A percentile compares a stretch with the other conserved stretches of the same genome.
Evolutionary conservation across 2,888 invertebrate genomes (phyloP).

Genomic region (Apantesis nais): DNA sequence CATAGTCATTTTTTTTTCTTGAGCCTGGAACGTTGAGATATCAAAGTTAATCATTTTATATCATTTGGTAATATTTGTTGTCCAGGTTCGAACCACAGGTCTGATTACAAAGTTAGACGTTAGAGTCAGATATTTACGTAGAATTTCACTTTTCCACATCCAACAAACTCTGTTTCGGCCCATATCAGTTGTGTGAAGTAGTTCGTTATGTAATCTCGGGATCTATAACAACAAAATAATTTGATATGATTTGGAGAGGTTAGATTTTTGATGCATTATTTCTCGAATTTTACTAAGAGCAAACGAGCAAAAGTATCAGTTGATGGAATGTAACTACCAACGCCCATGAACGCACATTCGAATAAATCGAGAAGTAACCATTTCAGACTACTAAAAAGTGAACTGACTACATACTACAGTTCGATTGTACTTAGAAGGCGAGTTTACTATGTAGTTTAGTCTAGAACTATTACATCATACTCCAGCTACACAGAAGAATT

Average conservation of each 20-base stretch:
- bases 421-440: background rate
- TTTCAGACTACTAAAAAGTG: background rate
- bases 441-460: background rate
- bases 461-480: background rate
- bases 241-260: background rate
- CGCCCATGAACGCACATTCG: background rate
- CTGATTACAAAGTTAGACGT: background rate
- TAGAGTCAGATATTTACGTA: slow-evolving; percentile 56
- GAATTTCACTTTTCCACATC: slow-evolving; percentile 76
- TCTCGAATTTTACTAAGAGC: too few relatives aligned
- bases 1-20: slow-evolving; percentile 51
- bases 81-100: background rate
- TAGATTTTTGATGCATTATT: background rate
- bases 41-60: background rate
- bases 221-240: slow-evolving; percentile 51
- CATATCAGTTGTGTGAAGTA: slow-evolving; percentile 78
- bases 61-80: background rate
- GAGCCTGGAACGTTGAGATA: slow-evolving; percentile 49
- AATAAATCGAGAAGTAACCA: background rate
- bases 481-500: background rate
- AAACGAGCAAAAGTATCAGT: too few relatives aligned
- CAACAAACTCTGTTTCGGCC: slow-evolving; percentile 72
- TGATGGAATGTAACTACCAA: too few relatives aligned
- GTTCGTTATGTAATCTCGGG: slow-evolving; percentile 57
- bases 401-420: background rate